Evolutionary conservation across 1,140 invertebrate species (phyloP).

Genomic region (Drosophila setifemur): DNA sequence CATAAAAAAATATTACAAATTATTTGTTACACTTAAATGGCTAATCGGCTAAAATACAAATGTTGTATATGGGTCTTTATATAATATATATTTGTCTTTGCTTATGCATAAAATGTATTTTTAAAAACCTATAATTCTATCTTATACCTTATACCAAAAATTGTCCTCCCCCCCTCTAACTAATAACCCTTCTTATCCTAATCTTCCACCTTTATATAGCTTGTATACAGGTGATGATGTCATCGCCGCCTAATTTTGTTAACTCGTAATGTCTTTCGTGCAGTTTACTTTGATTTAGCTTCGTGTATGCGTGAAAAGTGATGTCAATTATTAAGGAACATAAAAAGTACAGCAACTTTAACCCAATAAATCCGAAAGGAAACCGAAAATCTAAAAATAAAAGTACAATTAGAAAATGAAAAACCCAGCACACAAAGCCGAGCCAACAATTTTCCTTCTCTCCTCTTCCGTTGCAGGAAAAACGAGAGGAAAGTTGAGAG

Average conservation of each 20-base stretch:
- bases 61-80: too few relatives aligned
- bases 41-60: too few relatives aligned
- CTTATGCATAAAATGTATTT: too few relatives aligned
- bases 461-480: slow-evolving; percentile 76
- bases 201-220: slow-evolving; percentile 12
- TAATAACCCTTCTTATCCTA: slow-evolving; percentile 3
- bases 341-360: slow-evolving; percentile 12
- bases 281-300: slow-evolving; percentile 20
- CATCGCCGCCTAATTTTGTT: slow-evolving; percentile 17
- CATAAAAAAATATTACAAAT: too few relatives aligned
- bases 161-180: neutral
- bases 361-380: slow-evolving; percentile 5
- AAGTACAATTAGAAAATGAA: slow-evolving; percentile 39
- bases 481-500: slow-evolving; percentile 32
- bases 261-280: slow-evolving; percentile 9
- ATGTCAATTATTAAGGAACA: slow-evolving; percentile 13
- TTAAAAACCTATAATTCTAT: too few relatives aligned
- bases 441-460: slow-evolving; percentile 73
- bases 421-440: slow-evolving; percentile 41
- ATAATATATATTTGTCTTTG: too few relatives aligned
- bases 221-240: slow-evolving; percentile 15
- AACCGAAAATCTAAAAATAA: slow-evolving; percentile 18
- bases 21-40: too few relatives aligned
- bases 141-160: neutral
- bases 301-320: slow-evolving; percentile 34